phyloP scores from a whole-genome alignment of 2,888 invertebrate species.

The Nemotelus pantherinus region DNA sequence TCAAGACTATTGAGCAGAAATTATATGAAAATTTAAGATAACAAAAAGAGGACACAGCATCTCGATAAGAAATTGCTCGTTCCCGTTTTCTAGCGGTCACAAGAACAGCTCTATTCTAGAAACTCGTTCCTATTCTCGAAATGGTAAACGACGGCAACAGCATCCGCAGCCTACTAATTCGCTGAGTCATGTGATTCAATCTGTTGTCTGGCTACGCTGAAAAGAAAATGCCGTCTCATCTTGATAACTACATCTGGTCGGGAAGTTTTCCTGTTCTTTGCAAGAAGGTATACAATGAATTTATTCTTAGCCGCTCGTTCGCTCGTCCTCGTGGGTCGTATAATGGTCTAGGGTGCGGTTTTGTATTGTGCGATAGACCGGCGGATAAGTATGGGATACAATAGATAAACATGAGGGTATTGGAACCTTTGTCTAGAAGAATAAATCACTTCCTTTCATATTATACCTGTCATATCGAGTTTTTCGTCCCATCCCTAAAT shows the following conservation, averaged over 20 bases:
- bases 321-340: not conserved
- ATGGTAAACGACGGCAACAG: not conserved
- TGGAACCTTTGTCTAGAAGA: constrained; percentile 31
- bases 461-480: constrained; percentile 32
- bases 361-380: constrained; percentile 12
- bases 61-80: constrained; percentile 20
- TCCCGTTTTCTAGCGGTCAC: constrained; percentile 1
- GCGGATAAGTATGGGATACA: constrained; percentile 5
- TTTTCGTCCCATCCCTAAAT: not conserved
- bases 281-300: not conserved
- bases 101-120: constrained; percentile 4
- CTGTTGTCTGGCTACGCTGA: constrained; percentile 43
- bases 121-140: not conserved
- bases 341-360: constrained; percentile 23
- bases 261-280: constrained; percentile 27
- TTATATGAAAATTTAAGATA: constrained; percentile 33
- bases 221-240: constrained; percentile 44
- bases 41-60: constrained; percentile 30
- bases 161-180: constrained; percentile 27
- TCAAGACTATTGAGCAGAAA: constrained; percentile 41
- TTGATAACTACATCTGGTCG: constrained; percentile 42
- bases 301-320: not conserved
- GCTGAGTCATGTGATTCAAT: constrained; percentile 43
- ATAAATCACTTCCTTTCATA: constrained; percentile 36
- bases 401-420: constrained; percentile 30